These are phyloP conservation scores for Gastracanthus pulcherrimus DNA, from an alignment of 2,888 invertebrate genomes.

Conservation along the genomic window DNA sequence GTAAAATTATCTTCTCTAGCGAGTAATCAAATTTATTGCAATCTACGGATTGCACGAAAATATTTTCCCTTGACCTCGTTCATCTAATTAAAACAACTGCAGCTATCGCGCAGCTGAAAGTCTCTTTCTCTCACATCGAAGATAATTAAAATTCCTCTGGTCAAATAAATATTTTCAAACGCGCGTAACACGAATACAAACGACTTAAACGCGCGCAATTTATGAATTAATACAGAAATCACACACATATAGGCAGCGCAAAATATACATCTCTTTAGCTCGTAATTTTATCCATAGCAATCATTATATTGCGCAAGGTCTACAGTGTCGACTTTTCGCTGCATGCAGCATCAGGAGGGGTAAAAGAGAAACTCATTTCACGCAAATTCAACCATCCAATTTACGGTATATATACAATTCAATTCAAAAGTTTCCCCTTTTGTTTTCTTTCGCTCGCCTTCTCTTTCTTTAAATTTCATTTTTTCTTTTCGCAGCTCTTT, in stretches of 20 bases:
- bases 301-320: constrained; percentile 41
- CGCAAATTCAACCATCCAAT: constrained; percentile 56
- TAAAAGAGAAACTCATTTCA: constrained; percentile 56
- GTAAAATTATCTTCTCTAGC: background rate
- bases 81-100: constrained; percentile 24
- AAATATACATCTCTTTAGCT: constrained; percentile 26
- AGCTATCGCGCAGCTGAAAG: background rate
- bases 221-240: constrained; percentile 46
- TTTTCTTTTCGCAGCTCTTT: background rate
- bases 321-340: constrained; percentile 6
- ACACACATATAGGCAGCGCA: background rate
- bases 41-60: constrained; percentile 2
- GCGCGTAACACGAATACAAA: constrained; percentile 10
- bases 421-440: constrained; percentile 56
- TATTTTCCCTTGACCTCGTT: constrained; percentile 38
- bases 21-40: background rate
- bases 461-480: background rate
- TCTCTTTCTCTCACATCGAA: constrained; percentile 3
- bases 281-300: constrained; percentile 46
- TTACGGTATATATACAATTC: constrained; percentile 59
- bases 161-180: constrained; percentile 14
- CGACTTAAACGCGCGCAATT: constrained; percentile 21
- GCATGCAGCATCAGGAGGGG: constrained; percentile 2
- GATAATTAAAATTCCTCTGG: constrained; percentile 26
- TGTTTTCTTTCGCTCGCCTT: constrained; percentile 18